Evolutionary conservation across 1,140 invertebrate genomes (phyloP).

Genomic region (Micrasema minimum): DNA sequence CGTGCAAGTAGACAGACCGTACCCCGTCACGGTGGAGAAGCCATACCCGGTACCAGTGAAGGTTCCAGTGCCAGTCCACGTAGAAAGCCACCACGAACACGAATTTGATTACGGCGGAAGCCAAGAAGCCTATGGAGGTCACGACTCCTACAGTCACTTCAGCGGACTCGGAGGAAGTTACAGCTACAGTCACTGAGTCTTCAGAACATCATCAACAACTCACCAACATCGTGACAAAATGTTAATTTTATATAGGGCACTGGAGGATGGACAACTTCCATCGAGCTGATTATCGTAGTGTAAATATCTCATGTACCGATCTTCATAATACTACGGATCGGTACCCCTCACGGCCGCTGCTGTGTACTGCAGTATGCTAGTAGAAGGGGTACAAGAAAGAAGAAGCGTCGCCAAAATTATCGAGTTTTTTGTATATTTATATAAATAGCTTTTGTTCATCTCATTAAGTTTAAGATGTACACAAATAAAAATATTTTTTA

Average conservation of each 20-base stretch:
- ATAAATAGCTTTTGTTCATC: conserved; percentile 47
- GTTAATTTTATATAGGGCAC: conserved; percentile 41
- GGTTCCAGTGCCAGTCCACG: conserved; percentile 63
- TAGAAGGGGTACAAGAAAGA: conserved; percentile 3
- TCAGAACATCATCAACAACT: conserved; percentile 25
- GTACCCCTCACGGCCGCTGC: too few relatives aligned
- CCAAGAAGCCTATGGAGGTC: background rate
- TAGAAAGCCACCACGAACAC: conserved; percentile 55
- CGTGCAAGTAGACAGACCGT: conserved; percentile 67
- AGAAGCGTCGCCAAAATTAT: conserved; percentile 25
- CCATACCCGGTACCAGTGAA: conserved; percentile 69
- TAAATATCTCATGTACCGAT: conserved; percentile 5
- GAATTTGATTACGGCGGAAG: conserved; percentile 44
- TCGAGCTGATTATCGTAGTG: too few relatives aligned
- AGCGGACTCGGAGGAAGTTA: conserved; percentile 60
- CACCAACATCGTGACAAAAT: conserved; percentile 19
- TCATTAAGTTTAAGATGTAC: conserved; percentile 52
- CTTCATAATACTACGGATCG: background rate
- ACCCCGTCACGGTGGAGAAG: conserved; percentile 70
- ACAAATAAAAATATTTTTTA: conserved; percentile 46
- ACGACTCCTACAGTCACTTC: conserved; percentile 50
- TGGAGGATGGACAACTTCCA: conserved; percentile 11
- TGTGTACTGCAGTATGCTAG: background rate
- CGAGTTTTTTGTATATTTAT: conserved; percentile 45
- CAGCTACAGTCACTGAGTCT: conserved; percentile 62